Evolutionary conservation across 2,888 invertebrate species (phyloP), one percentile per base, ranked within the genome.

Genomic region (Tachystola acroxantha): DNA sequence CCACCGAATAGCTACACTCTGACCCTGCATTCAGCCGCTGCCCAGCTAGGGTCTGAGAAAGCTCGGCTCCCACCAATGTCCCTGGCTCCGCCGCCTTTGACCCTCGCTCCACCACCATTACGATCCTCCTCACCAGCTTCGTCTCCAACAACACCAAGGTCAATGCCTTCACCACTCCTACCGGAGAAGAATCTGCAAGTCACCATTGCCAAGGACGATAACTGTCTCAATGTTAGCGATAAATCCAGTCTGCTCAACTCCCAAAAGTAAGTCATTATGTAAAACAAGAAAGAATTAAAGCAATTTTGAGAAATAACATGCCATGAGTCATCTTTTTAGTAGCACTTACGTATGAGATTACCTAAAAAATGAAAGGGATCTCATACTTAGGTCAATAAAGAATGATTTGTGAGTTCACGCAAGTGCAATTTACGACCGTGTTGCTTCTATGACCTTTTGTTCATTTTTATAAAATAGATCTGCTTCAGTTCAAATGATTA

Each of bases 1-100:
- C 92, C 92, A 10, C 92, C 92, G 22, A 90, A 90, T 57, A 89
- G 89, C 52, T 81, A 87, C 45, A 87, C 87, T 0, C 42, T 88
- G 34, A 88, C 88, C 1, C 66, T 88, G 0, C 87, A 87, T 43
- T 80, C 82, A 1, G 79, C 80, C 9, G 71, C 77, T 34, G 66
- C 77, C 2, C 77, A 77, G 35, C 57, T 85, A 36, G 64, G 81
- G 10, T 43, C 82, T 11, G 86, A 86, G 34, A 86, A 86, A 46
- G 85, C 86, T 6, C 64, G 85, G 25, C 62, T 85, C 0, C 86
- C 85, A 3, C 82, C 85, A 3, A 68, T 77, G 55, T 59, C 68
- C 7, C 54, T 84, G 1, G 81, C 80, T 4, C 80, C 77, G 7
- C 79, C 72, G 2, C 64, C 65, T 2, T 27, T 77, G 6, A 69